Base-by-base conservation (phyloP, 2,113 vertebrate genomes). In the Genyomyrus donnyi region DNA sequence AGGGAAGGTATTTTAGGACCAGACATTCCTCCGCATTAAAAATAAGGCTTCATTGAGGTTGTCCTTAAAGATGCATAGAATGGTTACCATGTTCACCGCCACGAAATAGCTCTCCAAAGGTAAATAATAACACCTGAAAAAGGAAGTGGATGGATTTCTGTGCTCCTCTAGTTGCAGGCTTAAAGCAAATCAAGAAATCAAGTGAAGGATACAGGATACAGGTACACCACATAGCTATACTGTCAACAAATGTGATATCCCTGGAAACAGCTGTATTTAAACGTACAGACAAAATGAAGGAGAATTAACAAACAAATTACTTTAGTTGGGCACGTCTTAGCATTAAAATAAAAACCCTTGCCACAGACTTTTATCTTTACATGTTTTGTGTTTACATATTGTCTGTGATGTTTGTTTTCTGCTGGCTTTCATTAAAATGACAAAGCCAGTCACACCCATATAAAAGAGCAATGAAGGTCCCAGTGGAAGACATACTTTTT, bases 11-110 rank as follows among this genome's bases (percentile, higher is more conserved):
- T 93, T 93, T 93, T 84, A 56, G 88, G 77, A 85, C 84, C 9
- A 1, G 91, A 93, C 91, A 93, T 94, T 94, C 93, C 93, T 91
- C 70, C 49, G 80, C 88, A 56, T 93, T 80, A 74, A 91, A 93
- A 93, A 93, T 91, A 92, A 91, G 87, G 89, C 91, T 62, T 48
- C 50, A 87, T 90, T 91, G 89, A 91, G 45, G 84, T 35, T 48
- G n/a, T 77, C 21, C 88, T 74, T 88, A 74, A 52, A 90, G 85
- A 89, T 42, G 56, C 89, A 89, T 58, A 90, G 85, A 89, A 89
- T 83, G 62, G 62, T n/a, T 46, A 42, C 48, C 83, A 91, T 88
- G 50, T 88, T 87, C 85, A 39, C 39, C 11, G 35, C 24, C 21
- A 56, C 85, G 70, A 87, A 90, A 90, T 45, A 85, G 48, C 62